Evolutionary conservation across 1,140 invertebrate genomes (phyloP).

Genomic region (Papilio polytes): DNA sequence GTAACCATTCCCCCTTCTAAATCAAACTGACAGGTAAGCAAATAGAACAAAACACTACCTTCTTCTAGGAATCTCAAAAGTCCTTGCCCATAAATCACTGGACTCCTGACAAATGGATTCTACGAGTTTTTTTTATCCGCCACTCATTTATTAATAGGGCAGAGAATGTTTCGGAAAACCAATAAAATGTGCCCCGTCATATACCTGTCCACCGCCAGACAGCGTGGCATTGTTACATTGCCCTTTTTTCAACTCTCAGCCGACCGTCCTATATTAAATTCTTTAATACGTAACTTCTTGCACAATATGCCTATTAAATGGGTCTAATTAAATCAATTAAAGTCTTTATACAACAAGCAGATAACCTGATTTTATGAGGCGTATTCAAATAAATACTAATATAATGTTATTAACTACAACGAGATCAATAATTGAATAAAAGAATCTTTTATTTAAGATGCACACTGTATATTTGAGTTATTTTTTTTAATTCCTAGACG

Average conservation of each 20-base stretch:
- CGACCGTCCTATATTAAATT: conserved; percentile 47
- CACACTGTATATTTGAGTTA: not conserved
- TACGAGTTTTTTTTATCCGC: conserved; percentile 78
- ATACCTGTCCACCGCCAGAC: conserved; percentile 81
- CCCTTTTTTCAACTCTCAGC: conserved; percentile 58
- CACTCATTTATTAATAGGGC: conserved; percentile 83
- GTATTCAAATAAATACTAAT: conserved; percentile 29
- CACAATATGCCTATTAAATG: conserved; percentile 26
- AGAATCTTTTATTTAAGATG: not conserved
- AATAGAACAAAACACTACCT: conserved; percentile 78
- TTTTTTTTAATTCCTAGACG: too few relatives aligned
- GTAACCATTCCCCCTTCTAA: conserved; percentile 68
- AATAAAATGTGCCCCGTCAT: conserved; percentile 83
- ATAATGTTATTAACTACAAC: not conserved
- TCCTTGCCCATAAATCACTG: conserved; percentile 80
- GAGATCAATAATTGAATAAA: not conserved
- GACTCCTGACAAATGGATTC: conserved; percentile 81
- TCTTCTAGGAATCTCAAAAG: conserved; percentile 78
- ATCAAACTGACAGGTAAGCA: conserved; percentile 82
- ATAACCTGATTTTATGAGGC: conserved; percentile 1
- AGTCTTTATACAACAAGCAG: not conserved
- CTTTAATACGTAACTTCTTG: conserved; percentile 32
- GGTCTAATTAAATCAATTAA: conserved; percentile 23
- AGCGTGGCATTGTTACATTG: conserved; percentile 78
- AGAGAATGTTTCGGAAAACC: conserved; percentile 82